These are phyloP conservation scores for Parochlus steinenii DNA, from an alignment of 2,888 invertebrate genomes.

Conservation along the genomic window DNA sequence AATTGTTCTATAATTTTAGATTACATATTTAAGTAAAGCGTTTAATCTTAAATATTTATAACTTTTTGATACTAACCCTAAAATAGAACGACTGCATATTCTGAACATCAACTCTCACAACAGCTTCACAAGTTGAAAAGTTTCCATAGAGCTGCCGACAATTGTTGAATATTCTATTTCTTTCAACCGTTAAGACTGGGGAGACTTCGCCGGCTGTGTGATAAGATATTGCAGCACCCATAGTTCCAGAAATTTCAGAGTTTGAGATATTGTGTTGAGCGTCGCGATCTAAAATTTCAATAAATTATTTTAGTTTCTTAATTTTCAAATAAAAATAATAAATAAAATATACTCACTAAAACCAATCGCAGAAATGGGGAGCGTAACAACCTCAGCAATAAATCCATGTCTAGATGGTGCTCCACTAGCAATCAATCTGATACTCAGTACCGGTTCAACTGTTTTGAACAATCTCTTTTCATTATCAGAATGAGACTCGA, in stretches of 20 bases:
- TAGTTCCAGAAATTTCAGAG: constrained; percentile 61
- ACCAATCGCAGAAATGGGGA: constrained; percentile 82
- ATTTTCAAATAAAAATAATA: constrained; percentile 7
- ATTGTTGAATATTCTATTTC: constrained; percentile 72
- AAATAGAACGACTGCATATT: constrained; percentile 82
- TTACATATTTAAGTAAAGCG: constrained; percentile 5
- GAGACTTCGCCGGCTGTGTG: constrained; percentile 89
- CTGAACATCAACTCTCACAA: constrained; percentile 76
- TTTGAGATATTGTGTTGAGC: constrained; percentile 79
- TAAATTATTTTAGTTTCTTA: constrained; percentile 11
- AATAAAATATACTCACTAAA: constrained; percentile 54
- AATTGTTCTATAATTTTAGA: constrained; percentile 62
- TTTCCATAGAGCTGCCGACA: constrained; percentile 86
- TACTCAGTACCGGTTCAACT: constrained; percentile 62
- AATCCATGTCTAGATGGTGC: constrained; percentile 91
- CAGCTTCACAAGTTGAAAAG: constrained; percentile 76
- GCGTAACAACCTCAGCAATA: constrained; percentile 88
- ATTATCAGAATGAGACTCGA: constrained; percentile 51
- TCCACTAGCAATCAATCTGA: constrained; percentile 86
- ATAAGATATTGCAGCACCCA: constrained; percentile 76
- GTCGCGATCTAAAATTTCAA: constrained; percentile 55
- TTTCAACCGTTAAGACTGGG: constrained; percentile 71
- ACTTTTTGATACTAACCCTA: constrained; percentile 55
- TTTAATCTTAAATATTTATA: constrained; percentile 7
- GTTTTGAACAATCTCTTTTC: constrained; percentile 63